phyloP scores from a whole-genome alignment of 2,113 vertebrate species.

The Podarcis muralis region DNA sequence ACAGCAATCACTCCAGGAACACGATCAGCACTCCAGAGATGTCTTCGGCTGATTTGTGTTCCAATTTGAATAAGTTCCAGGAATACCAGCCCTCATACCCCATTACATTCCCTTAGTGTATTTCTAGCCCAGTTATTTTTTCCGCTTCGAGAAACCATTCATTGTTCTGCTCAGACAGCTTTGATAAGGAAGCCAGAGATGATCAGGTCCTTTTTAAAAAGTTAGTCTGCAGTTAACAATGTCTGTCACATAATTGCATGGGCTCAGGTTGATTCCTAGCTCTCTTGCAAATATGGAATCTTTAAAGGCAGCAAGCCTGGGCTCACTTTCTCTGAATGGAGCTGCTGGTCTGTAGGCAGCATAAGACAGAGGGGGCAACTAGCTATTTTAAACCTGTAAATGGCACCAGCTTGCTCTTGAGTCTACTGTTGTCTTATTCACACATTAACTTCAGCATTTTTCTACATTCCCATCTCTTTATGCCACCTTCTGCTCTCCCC shows the following conservation, averaged over 20 bases:
- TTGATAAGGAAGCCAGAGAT: neutral
- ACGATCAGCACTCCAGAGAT: fast-evolving
- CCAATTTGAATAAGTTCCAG: neutral
- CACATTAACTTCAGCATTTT: no score
- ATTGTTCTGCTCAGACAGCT: neutral
- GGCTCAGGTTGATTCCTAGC: fast-evolving
- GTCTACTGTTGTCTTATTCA: no score
- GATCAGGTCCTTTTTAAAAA: fast-evolving
- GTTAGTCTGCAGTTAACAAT: fast-evolving
- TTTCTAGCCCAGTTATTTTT: neutral
- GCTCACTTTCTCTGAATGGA: fast-evolving
- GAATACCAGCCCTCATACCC: fast-evolving
- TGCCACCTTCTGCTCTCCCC: no score
- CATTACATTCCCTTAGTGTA: fast-evolving
- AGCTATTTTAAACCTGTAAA: neutral
- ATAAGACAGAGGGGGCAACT: neutral
- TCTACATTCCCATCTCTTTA: no score
- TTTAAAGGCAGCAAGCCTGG: fast-evolving
- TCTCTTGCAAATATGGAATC: fast-evolving
- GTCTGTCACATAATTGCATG: neutral
- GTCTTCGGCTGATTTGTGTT: neutral
- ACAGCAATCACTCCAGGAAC: neutral
- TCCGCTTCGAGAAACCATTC: neutral
- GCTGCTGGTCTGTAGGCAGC: neutral
- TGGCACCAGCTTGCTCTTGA: no score